Evolutionary conservation across 2,797 vertebrate species (phyloP), one percentile per base, ranked within the genome.

Genomic region (Macropodus opercularis): DNA sequence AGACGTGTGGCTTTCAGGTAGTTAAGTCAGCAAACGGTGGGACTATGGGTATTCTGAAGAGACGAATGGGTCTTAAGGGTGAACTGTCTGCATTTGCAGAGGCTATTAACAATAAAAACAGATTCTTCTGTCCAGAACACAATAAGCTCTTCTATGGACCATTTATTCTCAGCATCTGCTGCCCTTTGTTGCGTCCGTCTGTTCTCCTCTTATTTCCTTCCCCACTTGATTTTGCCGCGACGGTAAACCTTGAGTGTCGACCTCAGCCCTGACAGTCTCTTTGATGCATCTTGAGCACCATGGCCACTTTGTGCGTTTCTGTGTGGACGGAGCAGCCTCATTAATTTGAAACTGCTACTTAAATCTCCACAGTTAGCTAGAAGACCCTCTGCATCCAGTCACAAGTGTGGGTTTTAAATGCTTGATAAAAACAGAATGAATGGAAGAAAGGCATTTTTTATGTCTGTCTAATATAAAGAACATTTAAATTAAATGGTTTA

Each of bases 321-420:
- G 65, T 54, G 82, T 69, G 57, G 63, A 77, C 14, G 51, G 73
- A 72, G 72, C 47, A 13, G 61, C 56, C 80, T 78, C 70, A 56
- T 85, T 87, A 67, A 89, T 87, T 88, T 61, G 53, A 69, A 75
- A 77, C 65, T 72, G 87, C 51, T 79, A 83, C 74, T 88, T 82
- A 63, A 82, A 80, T 72, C 69, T 77, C 59, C 50, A 54, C 7
- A 69, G 76, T 58, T 56, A 64, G 55, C 64, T 53, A 17, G 61
- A 69, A 77, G 70, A 66, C 51, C 53, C 39, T 72, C 64, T 17
- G 61, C 23, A 4, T 55, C 56, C 63, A 39, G 31, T 75, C 75
- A 43, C 27, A 62, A 63, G 62, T 59, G 83, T 64, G 48, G 69
- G 63, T 49, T 75, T 73, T 60, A 40, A 80, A 74, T 10, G 50